phyloP scores from a whole-genome alignment of 2,888 invertebrate genomes.

The Pyrgus malvae region DNA sequence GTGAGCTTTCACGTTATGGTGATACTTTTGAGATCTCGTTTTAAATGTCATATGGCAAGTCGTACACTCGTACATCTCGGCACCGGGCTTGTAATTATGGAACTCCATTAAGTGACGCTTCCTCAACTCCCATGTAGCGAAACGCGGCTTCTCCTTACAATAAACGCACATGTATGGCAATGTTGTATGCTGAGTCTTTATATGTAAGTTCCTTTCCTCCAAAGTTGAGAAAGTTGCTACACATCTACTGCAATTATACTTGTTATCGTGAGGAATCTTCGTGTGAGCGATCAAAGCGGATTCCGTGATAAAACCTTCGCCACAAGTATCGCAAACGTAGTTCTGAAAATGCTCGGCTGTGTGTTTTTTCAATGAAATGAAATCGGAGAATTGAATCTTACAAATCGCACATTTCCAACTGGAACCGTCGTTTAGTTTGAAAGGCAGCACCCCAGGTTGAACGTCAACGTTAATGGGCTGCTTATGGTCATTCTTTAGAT shows the following conservation, averaged over 20 bases:
- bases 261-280: conserved; percentile 69
- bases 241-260: conserved; percentile 69
- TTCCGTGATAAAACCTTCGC: conserved; percentile 73
- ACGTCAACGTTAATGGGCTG: conserved; percentile 69
- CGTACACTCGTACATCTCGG: conserved; percentile 72
- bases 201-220: conserved; percentile 65
- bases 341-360: conserved; percentile 72
- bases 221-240: conserved; percentile 67
- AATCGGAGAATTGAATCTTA: conserved; percentile 65
- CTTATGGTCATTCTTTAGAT: conserved; percentile 70
- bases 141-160: conserved; percentile 71
- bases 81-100: conserved; percentile 69
- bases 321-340: conserved; percentile 73
- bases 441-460: conserved; percentile 70
- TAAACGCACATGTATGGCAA: conserved; percentile 70
- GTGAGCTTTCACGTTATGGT: conserved; percentile 72
- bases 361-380: conserved; percentile 66
- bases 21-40: conserved; percentile 72
- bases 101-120: conserved; percentile 72
- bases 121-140: conserved; percentile 70
- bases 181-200: conserved; percentile 68
- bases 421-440: conserved; percentile 66
- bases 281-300: conserved; percentile 65
- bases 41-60: conserved; percentile 75
- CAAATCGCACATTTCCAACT: conserved; percentile 73